phyloP scores from a whole-genome alignment of 2,888 invertebrate genomes.

The Nezara viridula region DNA sequence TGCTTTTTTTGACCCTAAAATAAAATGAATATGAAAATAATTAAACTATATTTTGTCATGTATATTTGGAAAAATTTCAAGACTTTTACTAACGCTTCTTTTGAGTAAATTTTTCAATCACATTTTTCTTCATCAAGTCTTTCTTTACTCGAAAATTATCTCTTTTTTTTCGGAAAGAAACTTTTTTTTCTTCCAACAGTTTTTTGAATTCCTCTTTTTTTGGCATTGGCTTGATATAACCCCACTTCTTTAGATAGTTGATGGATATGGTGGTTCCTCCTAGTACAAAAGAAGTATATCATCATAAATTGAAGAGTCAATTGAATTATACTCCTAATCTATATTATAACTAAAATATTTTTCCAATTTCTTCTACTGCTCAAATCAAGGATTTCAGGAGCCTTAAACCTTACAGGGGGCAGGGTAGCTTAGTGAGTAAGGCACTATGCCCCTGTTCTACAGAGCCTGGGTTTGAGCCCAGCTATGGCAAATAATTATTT shows the following conservation, averaged over 20 bases:
- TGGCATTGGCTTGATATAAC: slow-evolving; percentile 87
- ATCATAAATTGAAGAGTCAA: background rate
- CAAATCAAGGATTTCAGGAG: too few species aligned
- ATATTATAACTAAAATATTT: too few species aligned
- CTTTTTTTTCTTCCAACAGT: slow-evolving; percentile 76
- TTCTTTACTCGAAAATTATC: slow-evolving; percentile 74
- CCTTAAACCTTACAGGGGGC: too few species aligned
- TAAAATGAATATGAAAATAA: background rate
- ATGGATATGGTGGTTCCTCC: slow-evolving; percentile 90
- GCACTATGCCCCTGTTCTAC: too few species aligned
- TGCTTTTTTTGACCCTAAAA: slow-evolving; percentile 22
- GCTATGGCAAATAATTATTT: too few species aligned
- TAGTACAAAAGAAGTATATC: slow-evolving; percentile 68
- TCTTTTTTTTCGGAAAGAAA: slow-evolving; percentile 71
- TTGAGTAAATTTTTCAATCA: slow-evolving; percentile 38
- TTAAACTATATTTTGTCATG: background rate
- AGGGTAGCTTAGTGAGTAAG: too few species aligned
- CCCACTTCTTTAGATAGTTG: slow-evolving; percentile 82
- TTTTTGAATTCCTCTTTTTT: slow-evolving; percentile 76
- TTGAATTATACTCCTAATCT: background rate
- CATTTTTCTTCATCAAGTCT: slow-evolving; percentile 67
- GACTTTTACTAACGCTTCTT: slow-evolving; percentile 51
- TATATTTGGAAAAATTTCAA: background rate
- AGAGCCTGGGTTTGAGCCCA: too few species aligned
- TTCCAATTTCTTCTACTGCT: too few species aligned